Conservation (phyloP, 2,797 vertebrate species). For the Lacerta bilineata region DNA sequence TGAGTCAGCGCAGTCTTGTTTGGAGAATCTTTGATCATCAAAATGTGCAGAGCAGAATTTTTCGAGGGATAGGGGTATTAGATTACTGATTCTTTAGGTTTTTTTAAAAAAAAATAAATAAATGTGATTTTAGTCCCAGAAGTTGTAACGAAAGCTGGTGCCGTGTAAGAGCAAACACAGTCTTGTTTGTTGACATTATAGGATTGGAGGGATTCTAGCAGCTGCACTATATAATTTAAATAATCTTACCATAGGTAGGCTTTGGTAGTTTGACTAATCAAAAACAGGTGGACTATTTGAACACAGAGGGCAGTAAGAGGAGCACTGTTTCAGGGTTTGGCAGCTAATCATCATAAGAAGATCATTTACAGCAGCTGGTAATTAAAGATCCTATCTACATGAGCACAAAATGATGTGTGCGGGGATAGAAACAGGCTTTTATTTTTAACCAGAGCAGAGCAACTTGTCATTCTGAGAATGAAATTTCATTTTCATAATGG, state of each 20-base stretch:
- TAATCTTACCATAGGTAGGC: constrained; percentile 50
- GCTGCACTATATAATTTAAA: constrained; percentile 50
- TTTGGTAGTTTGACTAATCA: constrained; percentile 71
- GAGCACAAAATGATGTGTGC: constrained; percentile 61
- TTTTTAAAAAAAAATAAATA: not conserved
- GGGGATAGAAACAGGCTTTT: constrained; percentile 46
- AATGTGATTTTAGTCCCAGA: constrained; percentile 5
- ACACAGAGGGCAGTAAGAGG: constrained; percentile 70
- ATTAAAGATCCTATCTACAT: constrained; percentile 72
- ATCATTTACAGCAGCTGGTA: constrained; percentile 77
- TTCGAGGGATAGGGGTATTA: not conserved
- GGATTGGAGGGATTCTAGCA: constrained; percentile 41
- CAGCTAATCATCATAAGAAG: constrained; percentile 71
- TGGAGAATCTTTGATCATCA: not conserved
- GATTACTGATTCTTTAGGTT: not conserved
- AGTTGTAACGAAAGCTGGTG: constrained; percentile 32
- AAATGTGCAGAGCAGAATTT: not conserved
- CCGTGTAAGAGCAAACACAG: constrained; percentile 40
- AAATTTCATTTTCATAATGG: constrained; percentile 24
- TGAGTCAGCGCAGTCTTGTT: not conserved
- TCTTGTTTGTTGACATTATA: constrained; percentile 28
- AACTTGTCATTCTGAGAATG: constrained; percentile 47
- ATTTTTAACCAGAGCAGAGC: constrained; percentile 43
- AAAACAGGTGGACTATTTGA: constrained; percentile 77
- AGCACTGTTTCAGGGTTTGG: constrained; percentile 57